Base-by-base conservation (phyloP, 2,888 invertebrate species). In the Trichacis sp. region DNA sequence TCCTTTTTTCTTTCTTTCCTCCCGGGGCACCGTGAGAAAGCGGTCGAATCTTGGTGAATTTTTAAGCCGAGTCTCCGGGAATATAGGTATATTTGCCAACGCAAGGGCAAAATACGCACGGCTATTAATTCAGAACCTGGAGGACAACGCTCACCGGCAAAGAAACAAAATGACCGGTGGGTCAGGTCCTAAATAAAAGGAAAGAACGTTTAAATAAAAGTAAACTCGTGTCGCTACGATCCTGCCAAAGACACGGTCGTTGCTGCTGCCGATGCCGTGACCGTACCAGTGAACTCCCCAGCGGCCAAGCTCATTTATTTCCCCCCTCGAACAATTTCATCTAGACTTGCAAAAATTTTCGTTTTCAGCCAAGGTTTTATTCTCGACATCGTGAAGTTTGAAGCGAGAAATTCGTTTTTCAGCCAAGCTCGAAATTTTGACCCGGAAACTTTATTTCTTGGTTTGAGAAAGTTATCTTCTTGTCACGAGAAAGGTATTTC, bases 151-250 rank as follows among this genome's bases (percentile, higher is more conserved):
- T 77, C 68, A 69, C 69, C 68, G 73, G 74, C 73, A 75, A 74
- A 79, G 76, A 73, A 74, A 74, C 77, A 74, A 75, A 77, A 77
- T 75, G 75, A 75, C 74, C 77, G 77, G 73, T 74, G 79, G 82
- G 80, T 80, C 80, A 80, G 80, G 74, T 78, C 80, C 79, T 80
- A 82, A 83, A 83, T 82, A 83, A 82, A 81, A 82, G 77, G 77
- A 78, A 77, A 76, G 77, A 79, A 78, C 80, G 79, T 81, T 83
- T 83, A 81, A 82, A 83, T 83, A 82, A 83, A 83, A 83, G 81
- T 81, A 82, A 83, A 83, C 77, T 81, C 81, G 81, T 82, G 83
- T 82, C 75, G 78, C 76, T 68, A 71, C 68, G 40, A 42, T 29
- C 45, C 43, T 12, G 48, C 38, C 49, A 9, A 51, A 36, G 24